A percentile compares a stretch with the other conserved stretches of the same genome.
phyloP scores from a whole-genome alignment of 2,888 invertebrate species.

The Suillia variegata region DNA sequence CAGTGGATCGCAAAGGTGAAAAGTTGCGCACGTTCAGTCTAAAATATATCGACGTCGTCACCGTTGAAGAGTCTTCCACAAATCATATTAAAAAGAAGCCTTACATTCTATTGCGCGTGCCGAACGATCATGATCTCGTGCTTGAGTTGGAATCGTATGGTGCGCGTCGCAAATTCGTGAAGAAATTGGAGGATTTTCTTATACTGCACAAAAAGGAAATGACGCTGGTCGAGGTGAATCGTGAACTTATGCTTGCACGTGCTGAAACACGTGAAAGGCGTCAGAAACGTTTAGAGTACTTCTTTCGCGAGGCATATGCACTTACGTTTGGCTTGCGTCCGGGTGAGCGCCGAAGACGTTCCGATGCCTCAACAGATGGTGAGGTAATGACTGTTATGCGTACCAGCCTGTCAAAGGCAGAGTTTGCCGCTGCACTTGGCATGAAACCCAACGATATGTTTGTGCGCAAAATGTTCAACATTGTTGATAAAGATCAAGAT shows the following conservation, averaged over 20 bases:
- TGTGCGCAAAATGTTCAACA: conserved; percentile 96
- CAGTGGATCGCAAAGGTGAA: conserved; percentile 90
- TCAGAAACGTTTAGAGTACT: conserved; percentile 91
- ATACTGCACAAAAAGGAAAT: conserved; percentile 82
- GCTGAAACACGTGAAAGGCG: conserved; percentile 92
- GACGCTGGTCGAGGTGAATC: conserved; percentile 71
- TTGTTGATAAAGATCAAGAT: conserved; percentile 92
- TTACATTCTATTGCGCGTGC: conserved; percentile 79
- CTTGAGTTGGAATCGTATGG: conserved; percentile 85
- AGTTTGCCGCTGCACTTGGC: conserved; percentile 93
- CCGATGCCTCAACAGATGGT: conserved; percentile 75
- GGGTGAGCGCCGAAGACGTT: conserved; percentile 78
- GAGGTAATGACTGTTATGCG: conserved; percentile 93
- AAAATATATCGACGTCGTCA: conserved; percentile 75
- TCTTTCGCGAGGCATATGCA: conserved; percentile 95
- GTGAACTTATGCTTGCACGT: conserved; percentile 86
- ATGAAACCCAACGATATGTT: conserved; percentile 95
- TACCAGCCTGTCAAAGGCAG: conserved; percentile 86
- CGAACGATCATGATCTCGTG: conserved; percentile 90
- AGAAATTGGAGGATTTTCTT: conserved; percentile 85
- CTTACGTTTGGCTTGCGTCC: conserved; percentile 86
- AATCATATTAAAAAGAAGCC: conserved; percentile 75
- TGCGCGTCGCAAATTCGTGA: conserved; percentile 82
- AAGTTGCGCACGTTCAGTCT: conserved; percentile 83
- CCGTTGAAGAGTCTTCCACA: conserved; percentile 89